Evolutionary conservation across 1,140 invertebrate genomes (phyloP).

Genomic region (Trichonephila inaurata): DNA sequence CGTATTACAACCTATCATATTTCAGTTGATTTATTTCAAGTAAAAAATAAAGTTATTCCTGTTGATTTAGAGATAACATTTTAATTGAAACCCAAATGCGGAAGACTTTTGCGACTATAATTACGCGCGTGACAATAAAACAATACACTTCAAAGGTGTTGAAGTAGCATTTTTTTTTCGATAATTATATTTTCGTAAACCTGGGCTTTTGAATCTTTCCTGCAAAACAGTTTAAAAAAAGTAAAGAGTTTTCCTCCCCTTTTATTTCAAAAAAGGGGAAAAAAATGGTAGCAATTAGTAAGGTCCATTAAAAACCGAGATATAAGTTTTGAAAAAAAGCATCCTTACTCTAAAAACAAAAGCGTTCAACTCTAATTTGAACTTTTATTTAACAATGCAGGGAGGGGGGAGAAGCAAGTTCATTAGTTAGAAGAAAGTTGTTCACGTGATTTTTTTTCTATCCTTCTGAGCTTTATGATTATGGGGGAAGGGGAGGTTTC

Average conservation of each 20-base stretch:
- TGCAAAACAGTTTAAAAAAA: neutral
- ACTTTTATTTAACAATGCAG: constrained; percentile 30
- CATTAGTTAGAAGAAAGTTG: constrained; percentile 51
- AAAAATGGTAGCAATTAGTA: constrained; percentile 49
- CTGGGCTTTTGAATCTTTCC: neutral
- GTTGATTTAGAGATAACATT: no score
- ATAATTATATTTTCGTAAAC: neutral
- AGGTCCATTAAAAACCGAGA: constrained; percentile 37
- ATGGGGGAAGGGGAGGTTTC: neutral
- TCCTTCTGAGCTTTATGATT: constrained; percentile 9
- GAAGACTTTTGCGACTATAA: no score
- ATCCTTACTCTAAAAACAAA: constrained; percentile 29
- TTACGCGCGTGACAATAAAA: no score
- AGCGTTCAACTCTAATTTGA: constrained; percentile 49
- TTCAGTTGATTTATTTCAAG: no score
- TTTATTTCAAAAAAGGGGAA: neutral
- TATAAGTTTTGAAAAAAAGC: neutral
- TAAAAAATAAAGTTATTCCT: no score
- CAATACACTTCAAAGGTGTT: no score
- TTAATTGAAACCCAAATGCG: no score
- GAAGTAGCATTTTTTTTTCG: neutral
- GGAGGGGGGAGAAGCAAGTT: neutral
- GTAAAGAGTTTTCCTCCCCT: neutral
- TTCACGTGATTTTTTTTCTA: neutral
- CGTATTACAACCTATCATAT: no score